A percentile compares a stretch with the other conserved stretches of the same genome.
phyloP scores from a whole-genome alignment of 2,888 invertebrate species.

The Deilephila elpenor region DNA sequence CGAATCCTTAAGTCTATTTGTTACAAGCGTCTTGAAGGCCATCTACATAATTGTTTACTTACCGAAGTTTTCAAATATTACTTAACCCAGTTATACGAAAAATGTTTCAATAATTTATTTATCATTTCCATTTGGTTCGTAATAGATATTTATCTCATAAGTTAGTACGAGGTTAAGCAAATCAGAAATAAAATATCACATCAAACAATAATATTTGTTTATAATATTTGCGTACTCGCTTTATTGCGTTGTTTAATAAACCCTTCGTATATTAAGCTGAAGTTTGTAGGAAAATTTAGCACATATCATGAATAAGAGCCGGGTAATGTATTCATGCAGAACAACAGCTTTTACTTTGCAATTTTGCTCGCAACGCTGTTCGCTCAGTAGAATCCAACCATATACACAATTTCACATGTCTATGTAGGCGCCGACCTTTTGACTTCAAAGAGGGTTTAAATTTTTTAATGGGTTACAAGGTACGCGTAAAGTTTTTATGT shows the following conservation, averaged over 20 bases:
- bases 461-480: conserved; percentile 23
- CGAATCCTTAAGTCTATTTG: too few species aligned
- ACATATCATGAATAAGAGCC: conserved; percentile 25
- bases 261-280: not conserved
- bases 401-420: conserved; percentile 22
- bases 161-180: too few species aligned
- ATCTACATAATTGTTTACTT: too few species aligned
- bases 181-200: too few species aligned
- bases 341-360: conserved; percentile 33
- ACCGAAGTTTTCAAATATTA: too few species aligned
- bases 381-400: conserved; percentile 13
- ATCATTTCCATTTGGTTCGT: too few species aligned
- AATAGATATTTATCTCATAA: too few species aligned
- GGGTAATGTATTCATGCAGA: conserved; percentile 31
- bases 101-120: too few species aligned
- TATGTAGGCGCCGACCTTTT: conserved; percentile 21
- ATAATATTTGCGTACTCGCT: not conserved
- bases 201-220: conserved; percentile 5
- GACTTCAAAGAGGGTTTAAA: conserved; percentile 27
- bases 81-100: too few species aligned
- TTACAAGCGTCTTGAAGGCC: too few species aligned
- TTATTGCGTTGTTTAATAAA: conserved; percentile 10
- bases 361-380: conserved; percentile 27
- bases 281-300: conserved; percentile 22
- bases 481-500: conserved; percentile 24